These are phyloP conservation scores for Cataglyphis cursor DNA, from an alignment of 2,888 invertebrate genomes.

Conservation along the genomic window DNA sequence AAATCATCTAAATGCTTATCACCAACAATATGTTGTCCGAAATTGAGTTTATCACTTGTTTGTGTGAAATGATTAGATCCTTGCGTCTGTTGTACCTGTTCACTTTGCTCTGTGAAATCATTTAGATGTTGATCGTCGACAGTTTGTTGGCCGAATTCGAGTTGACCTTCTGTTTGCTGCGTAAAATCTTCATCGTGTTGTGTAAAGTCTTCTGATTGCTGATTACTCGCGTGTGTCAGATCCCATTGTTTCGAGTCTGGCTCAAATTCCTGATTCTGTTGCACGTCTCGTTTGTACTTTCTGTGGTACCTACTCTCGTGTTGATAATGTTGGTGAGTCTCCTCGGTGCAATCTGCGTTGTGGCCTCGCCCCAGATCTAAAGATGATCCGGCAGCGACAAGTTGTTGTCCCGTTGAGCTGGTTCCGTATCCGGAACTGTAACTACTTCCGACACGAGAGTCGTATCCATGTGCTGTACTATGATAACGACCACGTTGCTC, in stretches of 20 bases:
- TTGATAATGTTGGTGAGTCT: conserved; percentile 56
- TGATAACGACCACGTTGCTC: conserved; percentile 38
- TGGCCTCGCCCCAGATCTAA: conserved; percentile 59
- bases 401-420: conserved; percentile 41
- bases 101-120: not conserved
- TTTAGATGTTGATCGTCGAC: conserved; percentile 59
- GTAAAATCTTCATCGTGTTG: conserved; percentile 70
- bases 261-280: conserved; percentile 19
- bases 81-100: conserved; percentile 63
- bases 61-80: conserved; percentile 18
- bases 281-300: conserved; percentile 72
- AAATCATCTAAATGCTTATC: too few relatives aligned
- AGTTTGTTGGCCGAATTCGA: conserved; percentile 59
- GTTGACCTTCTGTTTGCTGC: conserved; percentile 67
- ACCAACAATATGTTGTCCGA: too few relatives aligned
- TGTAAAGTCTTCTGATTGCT: conserved; percentile 42
- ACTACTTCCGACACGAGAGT: conserved; percentile 44
- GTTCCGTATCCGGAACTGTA: conserved; percentile 52
- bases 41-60: conserved; percentile 48
- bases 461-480: conserved; percentile 10
- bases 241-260: conserved; percentile 29
- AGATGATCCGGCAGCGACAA: conserved; percentile 54
- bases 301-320: conserved; percentile 56
- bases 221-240: conserved; percentile 57
- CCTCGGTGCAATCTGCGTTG: conserved; percentile 72